phyloP scores from a whole-genome alignment of 2,797 vertebrate species.

The Anguilla obscura region DNA sequence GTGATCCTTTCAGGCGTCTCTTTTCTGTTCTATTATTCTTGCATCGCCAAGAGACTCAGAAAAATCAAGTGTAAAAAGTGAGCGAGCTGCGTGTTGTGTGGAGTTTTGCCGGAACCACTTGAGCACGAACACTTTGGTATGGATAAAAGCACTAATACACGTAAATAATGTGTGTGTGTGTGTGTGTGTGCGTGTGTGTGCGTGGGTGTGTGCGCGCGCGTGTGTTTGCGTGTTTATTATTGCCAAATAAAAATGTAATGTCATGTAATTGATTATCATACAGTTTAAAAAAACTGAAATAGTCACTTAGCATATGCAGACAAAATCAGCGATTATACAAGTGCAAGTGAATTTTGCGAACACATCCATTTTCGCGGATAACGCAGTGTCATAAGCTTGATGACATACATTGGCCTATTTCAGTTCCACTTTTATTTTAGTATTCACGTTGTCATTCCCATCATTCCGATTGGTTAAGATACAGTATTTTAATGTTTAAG shows the following conservation, averaged over 20 bases:
- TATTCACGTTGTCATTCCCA: not conserved
- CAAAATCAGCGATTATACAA: not conserved
- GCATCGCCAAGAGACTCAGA: conserved; percentile 64
- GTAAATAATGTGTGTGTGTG: conserved; percentile 63
- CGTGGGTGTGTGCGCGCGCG: no score
- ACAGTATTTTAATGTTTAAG: not conserved
- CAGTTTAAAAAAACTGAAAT: not conserved
- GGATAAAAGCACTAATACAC: conserved; percentile 59
- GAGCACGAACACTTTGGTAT: conserved; percentile 48
- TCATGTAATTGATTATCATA: no score
- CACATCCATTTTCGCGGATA: no score
- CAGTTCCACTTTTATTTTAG: not conserved
- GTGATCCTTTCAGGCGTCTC: conserved; percentile 77
- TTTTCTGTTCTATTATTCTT: conserved; percentile 70
- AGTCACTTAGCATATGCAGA: not conserved
- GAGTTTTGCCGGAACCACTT: conserved; percentile 51
- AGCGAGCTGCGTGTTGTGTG: conserved; percentile 65
- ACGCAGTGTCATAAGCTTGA: not conserved
- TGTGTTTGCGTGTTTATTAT: no score
- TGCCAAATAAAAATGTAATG: no score
- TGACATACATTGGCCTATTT: not conserved
- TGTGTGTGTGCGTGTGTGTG: conserved; percentile 41
- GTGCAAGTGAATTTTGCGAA: not conserved
- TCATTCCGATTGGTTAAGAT: not conserved
- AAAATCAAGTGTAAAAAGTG: conserved; percentile 71